Evolutionary conservation across 2,888 invertebrate genomes (phyloP).

Genomic region (Sinopyrophorus schimmeli): DNA sequence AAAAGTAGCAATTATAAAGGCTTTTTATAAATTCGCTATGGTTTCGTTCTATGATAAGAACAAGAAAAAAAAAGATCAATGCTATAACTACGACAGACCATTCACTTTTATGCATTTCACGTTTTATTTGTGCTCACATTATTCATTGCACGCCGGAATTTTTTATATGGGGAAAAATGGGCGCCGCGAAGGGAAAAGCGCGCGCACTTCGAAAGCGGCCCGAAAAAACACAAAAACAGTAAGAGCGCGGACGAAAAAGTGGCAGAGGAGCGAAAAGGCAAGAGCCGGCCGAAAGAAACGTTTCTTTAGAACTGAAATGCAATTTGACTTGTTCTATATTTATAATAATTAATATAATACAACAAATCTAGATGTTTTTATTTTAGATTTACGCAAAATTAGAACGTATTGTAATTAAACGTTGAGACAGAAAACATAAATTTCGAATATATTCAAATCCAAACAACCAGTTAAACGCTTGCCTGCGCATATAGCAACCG

Average conservation of each 20-base stretch:
- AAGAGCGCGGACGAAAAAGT: not conserved
- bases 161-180: not conserved
- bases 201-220: not conserved
- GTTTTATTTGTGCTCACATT: conserved; percentile 1
- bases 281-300: conserved; percentile 35
- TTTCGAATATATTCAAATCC: conserved; percentile 25
- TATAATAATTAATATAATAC: conserved; percentile 52
- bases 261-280: conserved; percentile 13
- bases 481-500: conserved; percentile 10
- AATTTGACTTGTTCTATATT: conserved; percentile 53
- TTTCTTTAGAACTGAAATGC: conserved; percentile 49
- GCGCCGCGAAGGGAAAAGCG: too few species aligned
- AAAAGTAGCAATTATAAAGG: too few species aligned
- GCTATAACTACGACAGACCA: too few species aligned
- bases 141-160: not conserved
- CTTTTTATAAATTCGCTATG: too few species aligned
- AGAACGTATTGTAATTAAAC: conserved; percentile 42
- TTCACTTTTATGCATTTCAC: conserved; percentile 14
- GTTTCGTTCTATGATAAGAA: too few species aligned
- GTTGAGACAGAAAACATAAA: conserved; percentile 32
- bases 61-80: too few species aligned
- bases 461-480: conserved; percentile 19
- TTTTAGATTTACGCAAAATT: conserved; percentile 52
- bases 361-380: conserved; percentile 50
- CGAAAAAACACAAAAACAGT: not conserved